Evolutionary conservation across 2,888 invertebrate genomes (phyloP).

Genomic region (Apamea monoglypha): DNA sequence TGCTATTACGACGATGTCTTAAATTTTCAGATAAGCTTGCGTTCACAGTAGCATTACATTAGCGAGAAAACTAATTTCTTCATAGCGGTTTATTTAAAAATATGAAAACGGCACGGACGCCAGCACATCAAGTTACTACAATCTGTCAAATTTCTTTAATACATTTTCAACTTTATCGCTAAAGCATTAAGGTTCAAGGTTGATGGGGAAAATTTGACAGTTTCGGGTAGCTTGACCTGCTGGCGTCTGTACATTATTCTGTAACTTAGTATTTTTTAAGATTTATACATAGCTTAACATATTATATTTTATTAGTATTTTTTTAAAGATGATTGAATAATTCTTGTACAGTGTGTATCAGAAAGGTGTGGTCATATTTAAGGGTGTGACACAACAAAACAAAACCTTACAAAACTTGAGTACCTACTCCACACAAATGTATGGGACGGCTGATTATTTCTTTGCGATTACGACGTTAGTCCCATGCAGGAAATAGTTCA

Average conservation of each 20-base stretch:
- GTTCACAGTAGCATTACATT: slow-evolving; percentile 5
- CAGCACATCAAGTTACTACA: no score
- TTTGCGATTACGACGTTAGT: background rate
- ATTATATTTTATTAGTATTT: no score
- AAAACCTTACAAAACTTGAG: background rate
- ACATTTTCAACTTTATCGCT: no score
- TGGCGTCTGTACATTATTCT: background rate
- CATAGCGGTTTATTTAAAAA: background rate
- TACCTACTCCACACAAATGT: background rate
- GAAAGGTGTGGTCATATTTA: background rate
- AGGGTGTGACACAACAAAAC: background rate
- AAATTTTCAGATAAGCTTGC: slow-evolving; percentile 69
- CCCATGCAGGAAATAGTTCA: background rate
- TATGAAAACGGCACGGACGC: background rate
- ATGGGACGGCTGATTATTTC: background rate
- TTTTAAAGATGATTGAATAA: background rate
- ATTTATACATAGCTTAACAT: background rate
- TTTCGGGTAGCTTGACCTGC: no score
- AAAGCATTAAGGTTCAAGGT: no score
- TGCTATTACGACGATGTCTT: slow-evolving; percentile 75
- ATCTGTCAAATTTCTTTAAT: no score
- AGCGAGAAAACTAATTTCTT: background rate
- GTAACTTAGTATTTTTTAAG: background rate
- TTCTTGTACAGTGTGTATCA: background rate
- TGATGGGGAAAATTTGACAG: no score